These are phyloP conservation scores for Tetraodon nigroviridis DNA, from an alignment of 2,113 vertebrate species.

Conservation along the genomic window DNA sequence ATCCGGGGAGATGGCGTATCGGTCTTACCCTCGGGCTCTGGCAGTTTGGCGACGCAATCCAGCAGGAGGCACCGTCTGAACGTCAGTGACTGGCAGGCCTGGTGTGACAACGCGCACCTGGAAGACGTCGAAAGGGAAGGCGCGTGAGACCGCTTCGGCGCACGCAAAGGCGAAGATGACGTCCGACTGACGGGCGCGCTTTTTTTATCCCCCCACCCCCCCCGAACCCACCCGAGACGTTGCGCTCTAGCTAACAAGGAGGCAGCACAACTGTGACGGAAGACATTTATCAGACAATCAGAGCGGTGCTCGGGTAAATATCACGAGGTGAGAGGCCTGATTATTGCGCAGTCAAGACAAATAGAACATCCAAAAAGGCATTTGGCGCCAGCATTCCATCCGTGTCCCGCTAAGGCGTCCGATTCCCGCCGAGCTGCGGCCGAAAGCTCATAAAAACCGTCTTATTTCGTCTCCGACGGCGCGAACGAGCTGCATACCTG, in stretches of 20 bases:
- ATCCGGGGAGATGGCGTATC: constrained; percentile 50
- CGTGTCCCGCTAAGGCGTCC: constrained; percentile 13
- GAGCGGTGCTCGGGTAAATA: constrained; percentile 60
- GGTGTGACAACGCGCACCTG: constrained; percentile 95
- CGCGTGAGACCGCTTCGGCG: constrained; percentile 40
- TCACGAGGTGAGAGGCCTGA: constrained; percentile 58
- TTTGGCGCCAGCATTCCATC: constrained; percentile 46
- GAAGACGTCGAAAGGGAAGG: constrained; percentile 46
- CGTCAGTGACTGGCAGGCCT: constrained; percentile 90
- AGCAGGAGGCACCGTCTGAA: constrained; percentile 92
- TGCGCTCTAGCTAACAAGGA: constrained; percentile 9
- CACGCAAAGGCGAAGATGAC: constrained; percentile 12
- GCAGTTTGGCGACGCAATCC: constrained; percentile 87
- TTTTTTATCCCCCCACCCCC: too few species aligned
- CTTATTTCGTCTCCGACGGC: constrained; percentile 4
- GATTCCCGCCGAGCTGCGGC: background rate
- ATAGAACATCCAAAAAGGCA: constrained; percentile 46
- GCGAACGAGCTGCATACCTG: constrained; percentile 71
- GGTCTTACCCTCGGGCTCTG: constrained; percentile 85
- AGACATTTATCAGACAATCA: constrained; percentile 43
- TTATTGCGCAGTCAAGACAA: constrained; percentile 53
- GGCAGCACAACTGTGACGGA: constrained; percentile 25
- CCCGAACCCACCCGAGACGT: constrained; percentile 52
- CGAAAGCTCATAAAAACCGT: constrained; percentile 10
- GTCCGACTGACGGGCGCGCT: constrained; percentile 32